Evolutionary conservation across 2,888 invertebrate species (phyloP).

Genomic region (Creontiades dilutus): DNA sequence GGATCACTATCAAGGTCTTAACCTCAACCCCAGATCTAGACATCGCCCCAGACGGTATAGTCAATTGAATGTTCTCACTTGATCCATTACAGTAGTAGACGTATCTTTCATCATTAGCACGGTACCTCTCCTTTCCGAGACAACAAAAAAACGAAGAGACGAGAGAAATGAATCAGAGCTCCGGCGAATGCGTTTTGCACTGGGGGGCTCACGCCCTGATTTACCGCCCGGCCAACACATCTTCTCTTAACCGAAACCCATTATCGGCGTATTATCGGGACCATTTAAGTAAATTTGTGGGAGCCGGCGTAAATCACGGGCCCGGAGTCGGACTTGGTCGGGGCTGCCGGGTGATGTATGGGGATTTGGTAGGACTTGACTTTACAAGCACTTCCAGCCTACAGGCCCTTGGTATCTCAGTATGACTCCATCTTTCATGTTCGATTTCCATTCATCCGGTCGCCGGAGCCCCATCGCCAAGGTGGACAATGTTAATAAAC

Average conservation of each 20-base stretch:
- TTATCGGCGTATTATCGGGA: slow-evolving; percentile 55
- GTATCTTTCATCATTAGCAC: slow-evolving; percentile 60
- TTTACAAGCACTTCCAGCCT: slow-evolving; percentile 32
- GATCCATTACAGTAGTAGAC: slow-evolving; percentile 12
- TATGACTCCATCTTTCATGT: slow-evolving; percentile 3
- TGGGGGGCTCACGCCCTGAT: slow-evolving; percentile 17
- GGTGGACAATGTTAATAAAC: too few relatives aligned
- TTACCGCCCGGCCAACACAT: not conserved
- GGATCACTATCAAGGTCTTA: too few relatives aligned
- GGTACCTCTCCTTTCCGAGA: not conserved
- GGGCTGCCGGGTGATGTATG: slow-evolving; percentile 21
- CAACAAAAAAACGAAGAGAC: not conserved
- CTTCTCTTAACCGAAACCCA: slow-evolving; percentile 30
- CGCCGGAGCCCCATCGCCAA: not conserved
- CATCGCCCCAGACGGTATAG: not conserved
- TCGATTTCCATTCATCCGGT: slow-evolving; percentile 6
- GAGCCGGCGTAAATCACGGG: slow-evolving; percentile 52
- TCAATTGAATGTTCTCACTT: not conserved
- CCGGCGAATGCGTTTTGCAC: slow-evolving; percentile 31
- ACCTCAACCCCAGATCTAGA: too few relatives aligned
- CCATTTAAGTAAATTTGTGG: slow-evolving; percentile 63
- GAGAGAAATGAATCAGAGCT: slow-evolving; percentile 25
- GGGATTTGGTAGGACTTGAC: slow-evolving; percentile 32
- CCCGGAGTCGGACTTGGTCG: not conserved
- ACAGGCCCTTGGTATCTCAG: not conserved